Base-by-base conservation (phyloP, 2,888 invertebrate genomes). In the Parnassius orleans region DNA sequence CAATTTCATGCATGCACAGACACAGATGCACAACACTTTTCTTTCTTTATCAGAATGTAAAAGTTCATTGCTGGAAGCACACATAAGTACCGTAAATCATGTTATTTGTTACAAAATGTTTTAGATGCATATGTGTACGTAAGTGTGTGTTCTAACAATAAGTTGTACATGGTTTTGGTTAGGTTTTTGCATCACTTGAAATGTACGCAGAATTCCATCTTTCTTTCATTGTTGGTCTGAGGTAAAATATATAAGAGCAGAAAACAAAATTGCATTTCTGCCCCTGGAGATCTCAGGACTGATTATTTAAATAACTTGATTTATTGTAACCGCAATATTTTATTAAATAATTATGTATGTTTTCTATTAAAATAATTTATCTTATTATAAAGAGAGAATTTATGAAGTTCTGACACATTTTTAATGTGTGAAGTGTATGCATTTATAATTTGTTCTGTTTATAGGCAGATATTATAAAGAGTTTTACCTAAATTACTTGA, bases 401-500 rank as follows among this genome's bases (percentile, higher is more conserved):
- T 60, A 55, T 58, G 46, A 55, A 54, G 51, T 63, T 59, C 42
- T 47, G 24, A 61, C 42, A 57, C 43, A 47, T 54, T 57, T 63
- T 60, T 65, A 66, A 69, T 66, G 60, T 64, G 47, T 19, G 61
- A 65, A 56, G 57, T 58, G 47, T 66, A 65, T 68, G 66, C 67
- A 69, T 70, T 67, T 66, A 62, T 63, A 65, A 64, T 64, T 66
- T 68, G 65, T 69, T 66, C 61, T 63, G 66, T 48, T 71, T 73
- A 67, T 72, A 69, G 56, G 61, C 64, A 69, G 66, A 69, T 71
- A 68, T 69, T 73, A 69, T 68, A 57, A 69, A 64, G 65, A 71
- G 70, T 73, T 33, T 73, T 74, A 70, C 73, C 69, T 67, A 68
- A 75, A 73, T 79, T 79, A 75, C 78, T 79, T 81, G 81, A 70